Evolutionary conservation across 2,797 vertebrate species (phyloP).

Genomic region (Lutjanus argentimaculatus): DNA sequence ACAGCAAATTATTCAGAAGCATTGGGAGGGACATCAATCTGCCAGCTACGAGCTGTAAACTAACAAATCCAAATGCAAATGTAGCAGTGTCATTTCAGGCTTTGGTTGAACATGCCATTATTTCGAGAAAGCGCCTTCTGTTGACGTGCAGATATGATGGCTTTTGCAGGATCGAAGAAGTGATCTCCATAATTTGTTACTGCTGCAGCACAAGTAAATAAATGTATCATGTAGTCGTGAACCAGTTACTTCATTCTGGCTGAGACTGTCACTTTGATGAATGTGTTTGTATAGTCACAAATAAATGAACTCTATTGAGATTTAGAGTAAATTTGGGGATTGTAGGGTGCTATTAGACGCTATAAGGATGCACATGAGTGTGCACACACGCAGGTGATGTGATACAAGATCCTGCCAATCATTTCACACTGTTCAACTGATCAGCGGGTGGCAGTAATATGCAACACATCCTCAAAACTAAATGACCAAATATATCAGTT

Average conservation of each 20-base stretch:
- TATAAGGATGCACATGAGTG: neutral
- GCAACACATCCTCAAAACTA: too few species aligned
- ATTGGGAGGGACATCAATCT: neutral
- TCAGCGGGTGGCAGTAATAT: neutral
- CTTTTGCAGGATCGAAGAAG: neutral
- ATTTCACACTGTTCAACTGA: too few species aligned
- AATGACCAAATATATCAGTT: too few species aligned
- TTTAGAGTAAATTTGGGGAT: too few species aligned
- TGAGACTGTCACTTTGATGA: neutral
- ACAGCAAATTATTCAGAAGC: neutral
- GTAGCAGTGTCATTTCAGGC: conserved; percentile 2
- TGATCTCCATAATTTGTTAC: neutral
- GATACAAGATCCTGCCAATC: too few species aligned
- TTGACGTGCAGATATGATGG: conserved; percentile 9
- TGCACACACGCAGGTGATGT: too few species aligned
- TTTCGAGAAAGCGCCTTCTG: neutral
- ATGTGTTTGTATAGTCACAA: neutral
- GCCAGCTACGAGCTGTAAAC: neutral
- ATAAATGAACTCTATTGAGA: neutral
- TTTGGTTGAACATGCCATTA: neutral
- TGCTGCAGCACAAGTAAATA: neutral
- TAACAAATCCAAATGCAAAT: conserved; percentile 20
- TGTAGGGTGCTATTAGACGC: neutral
- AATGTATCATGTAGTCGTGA: neutral
- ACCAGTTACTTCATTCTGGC: neutral